These are phyloP conservation scores for Sphecodes monilicornis DNA, from an alignment of 2,888 invertebrate species.

Conservation along the genomic window DNA sequence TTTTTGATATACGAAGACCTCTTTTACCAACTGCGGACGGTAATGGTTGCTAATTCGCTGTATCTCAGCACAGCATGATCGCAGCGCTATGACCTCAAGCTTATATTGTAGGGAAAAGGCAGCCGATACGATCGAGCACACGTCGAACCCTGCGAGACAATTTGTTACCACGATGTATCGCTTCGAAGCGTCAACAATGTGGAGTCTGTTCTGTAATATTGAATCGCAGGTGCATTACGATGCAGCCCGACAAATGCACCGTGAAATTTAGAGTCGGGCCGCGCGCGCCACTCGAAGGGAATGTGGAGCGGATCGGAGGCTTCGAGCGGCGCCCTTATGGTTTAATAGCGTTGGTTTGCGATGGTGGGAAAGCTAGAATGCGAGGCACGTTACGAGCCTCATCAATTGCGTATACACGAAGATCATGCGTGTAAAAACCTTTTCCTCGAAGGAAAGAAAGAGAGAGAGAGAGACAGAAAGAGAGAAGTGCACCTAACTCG, in stretches of 20 bases:
- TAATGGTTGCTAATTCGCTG: too few relatives aligned
- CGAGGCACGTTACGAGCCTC: neutral
- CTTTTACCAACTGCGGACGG: too few relatives aligned
- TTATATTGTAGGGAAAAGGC: neutral
- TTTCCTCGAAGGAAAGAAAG: neutral
- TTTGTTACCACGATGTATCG: neutral
- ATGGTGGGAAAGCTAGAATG: neutral
- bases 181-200: neutral
- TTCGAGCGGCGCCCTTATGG: neutral
- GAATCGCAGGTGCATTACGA: neutral
- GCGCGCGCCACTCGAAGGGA: neutral
- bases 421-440: neutral
- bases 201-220: neutral
- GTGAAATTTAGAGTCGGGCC: neutral
- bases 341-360: neutral
- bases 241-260: neutral
- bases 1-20: too few relatives aligned
- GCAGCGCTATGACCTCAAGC: neutral
- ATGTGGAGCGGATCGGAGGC: neutral
- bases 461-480: neutral
- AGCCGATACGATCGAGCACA: neutral
- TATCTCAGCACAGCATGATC: too few relatives aligned
- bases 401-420: conserved; percentile 1
- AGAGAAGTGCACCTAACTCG: neutral
- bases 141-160: neutral